Percentiles rank a stretch among this genome's conserved stretches.
phyloP scores from a whole-genome alignment of 2,888 invertebrate species.

The Mythimna ferrago region DNA sequence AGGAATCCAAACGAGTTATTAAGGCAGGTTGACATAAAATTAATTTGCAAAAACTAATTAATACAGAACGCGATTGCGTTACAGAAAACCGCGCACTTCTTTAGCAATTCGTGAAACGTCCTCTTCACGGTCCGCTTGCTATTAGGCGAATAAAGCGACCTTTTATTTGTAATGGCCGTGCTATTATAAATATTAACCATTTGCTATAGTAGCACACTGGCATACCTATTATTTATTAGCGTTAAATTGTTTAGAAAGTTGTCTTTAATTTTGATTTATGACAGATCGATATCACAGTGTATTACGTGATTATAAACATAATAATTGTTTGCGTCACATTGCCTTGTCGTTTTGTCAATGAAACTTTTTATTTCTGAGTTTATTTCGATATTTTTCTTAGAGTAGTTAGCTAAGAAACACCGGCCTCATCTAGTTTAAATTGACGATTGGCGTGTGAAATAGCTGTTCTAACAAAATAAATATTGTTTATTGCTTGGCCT shows the following conservation, averaged over 20 bases:
- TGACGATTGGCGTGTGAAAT: too few relatives aligned
- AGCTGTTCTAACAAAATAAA: too few relatives aligned
- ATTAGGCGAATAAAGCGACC: conserved; percentile 44
- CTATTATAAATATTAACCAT: conserved; percentile 56
- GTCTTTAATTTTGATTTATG: conserved; percentile 26
- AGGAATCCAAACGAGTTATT: conserved; percentile 38
- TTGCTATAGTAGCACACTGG: conserved; percentile 47
- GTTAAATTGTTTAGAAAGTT: conserved; percentile 56
- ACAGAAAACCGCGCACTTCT: conserved; percentile 51
- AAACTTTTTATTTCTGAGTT: background rate
- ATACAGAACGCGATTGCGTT: conserved; percentile 55
- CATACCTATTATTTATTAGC: conserved; percentile 30
- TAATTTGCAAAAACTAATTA: conserved; percentile 52
- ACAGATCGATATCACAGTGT: background rate
- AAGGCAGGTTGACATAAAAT: conserved; percentile 55
- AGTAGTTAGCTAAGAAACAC: too few relatives aligned
- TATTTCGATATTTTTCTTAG: too few relatives aligned
- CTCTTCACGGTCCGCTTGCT: conserved; percentile 61
- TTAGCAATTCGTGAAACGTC: conserved; percentile 59
- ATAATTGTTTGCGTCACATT: conserved; percentile 16
- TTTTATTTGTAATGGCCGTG: conserved; percentile 55
- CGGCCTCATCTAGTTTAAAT: too few relatives aligned
- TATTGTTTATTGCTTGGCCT: too few relatives aligned
- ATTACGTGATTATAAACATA: conserved; percentile 16
- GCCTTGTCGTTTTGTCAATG: conserved; percentile 4